phyloP scores from a whole-genome alignment of 1,140 invertebrate species.

The Drosophila persimilis region DNA sequence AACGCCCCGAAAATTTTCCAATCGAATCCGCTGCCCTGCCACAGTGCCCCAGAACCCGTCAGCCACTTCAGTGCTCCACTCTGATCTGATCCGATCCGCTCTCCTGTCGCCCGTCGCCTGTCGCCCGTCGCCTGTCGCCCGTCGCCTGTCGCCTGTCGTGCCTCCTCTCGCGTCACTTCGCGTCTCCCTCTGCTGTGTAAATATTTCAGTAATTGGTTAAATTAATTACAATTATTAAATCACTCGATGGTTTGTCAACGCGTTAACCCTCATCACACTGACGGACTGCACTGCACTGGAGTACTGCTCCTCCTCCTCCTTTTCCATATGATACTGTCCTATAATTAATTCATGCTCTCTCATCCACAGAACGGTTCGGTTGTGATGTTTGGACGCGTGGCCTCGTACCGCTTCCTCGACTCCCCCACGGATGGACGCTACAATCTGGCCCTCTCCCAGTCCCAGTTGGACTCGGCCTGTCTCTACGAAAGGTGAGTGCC shows the following conservation, averaged over 20 bases:
- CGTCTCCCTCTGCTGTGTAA: constrained; percentile 24
- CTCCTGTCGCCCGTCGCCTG: not conserved
- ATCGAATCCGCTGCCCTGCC: constrained; percentile 22
- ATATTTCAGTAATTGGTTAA: constrained; percentile 38
- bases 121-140: no score
- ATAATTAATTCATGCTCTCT: constrained; percentile 31
- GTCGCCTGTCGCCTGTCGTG: not conserved
- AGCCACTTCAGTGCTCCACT: constrained; percentile 2
- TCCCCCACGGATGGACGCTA: constrained; percentile 93
- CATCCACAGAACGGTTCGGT: constrained; percentile 89
- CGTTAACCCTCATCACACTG: constrained; percentile 38
- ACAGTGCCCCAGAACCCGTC: constrained; percentile 56
- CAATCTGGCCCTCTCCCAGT: constrained; percentile 85
- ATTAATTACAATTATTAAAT: constrained; percentile 49
- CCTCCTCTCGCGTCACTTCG: not conserved
- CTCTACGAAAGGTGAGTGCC: constrained; percentile 89
- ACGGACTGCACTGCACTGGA: not conserved
- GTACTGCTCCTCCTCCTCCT: not conserved
- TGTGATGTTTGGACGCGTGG: constrained; percentile 94
- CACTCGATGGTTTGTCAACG: constrained; percentile 32
- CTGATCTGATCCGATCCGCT: not conserved
- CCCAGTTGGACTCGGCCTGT: constrained; percentile 89
- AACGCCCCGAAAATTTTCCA: constrained; percentile 68
- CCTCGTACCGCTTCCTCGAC: constrained; percentile 97
- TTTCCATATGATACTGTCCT: no score